Conservation (phyloP, 2,797 vertebrate species). For the Micromesistius poutassou region DNA sequence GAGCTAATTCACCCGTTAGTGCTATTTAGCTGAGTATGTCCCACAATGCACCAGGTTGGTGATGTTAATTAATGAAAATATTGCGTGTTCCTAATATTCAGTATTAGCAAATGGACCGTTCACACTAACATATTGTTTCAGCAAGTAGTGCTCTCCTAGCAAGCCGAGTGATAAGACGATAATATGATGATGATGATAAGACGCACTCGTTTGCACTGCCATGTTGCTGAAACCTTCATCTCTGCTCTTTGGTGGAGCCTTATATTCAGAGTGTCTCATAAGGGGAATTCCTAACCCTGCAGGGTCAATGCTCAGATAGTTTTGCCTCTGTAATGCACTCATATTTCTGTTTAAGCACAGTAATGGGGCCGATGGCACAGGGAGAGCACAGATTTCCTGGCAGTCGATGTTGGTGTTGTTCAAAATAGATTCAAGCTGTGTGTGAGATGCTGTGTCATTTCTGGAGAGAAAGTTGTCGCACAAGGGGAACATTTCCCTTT, state of each 20-base stretch:
- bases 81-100: not conserved
- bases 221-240: not conserved
- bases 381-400: not conserved
- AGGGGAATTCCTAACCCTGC: not conserved
- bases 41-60: not conserved
- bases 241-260: not conserved
- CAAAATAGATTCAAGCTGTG: not conserved
- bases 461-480: not conserved
- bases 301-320: not conserved
- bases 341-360: not conserved
- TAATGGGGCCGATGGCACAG: not conserved
- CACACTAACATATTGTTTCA: not conserved
- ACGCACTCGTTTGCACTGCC: no score
- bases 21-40: not conserved
- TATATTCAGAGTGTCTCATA: not conserved
- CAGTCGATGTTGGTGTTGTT: not conserved
- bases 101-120: not conserved
- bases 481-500: constrained; percentile 19
- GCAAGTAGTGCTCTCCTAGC: not conserved
- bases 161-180: not conserved
- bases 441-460: not conserved
- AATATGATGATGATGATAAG: no score
- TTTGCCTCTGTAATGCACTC: not conserved
- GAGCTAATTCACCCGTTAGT: not conserved
- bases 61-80: not conserved